Conservation (phyloP, 2,113 vertebrate genomes). For the Chaetodon auriga region DNA sequence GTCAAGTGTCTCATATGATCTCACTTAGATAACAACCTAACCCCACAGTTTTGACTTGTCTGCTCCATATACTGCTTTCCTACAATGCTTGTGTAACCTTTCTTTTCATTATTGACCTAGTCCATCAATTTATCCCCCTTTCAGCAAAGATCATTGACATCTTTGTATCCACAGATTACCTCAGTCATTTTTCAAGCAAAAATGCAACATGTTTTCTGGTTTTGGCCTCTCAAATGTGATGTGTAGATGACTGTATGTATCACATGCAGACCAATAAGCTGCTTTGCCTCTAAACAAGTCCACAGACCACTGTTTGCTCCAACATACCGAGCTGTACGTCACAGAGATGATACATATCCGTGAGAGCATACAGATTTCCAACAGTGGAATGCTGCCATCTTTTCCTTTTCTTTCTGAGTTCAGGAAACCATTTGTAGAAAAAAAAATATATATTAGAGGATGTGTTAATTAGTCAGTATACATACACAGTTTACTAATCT, state of each 20-base stretch:
- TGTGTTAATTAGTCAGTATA: neutral
- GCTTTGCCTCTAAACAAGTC: neutral
- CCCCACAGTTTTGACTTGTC: neutral
- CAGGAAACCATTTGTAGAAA: neutral
- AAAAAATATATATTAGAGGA: neutral
- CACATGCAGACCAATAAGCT: neutral
- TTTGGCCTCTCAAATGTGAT: neutral
- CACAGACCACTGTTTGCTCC: neutral
- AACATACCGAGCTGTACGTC: neutral
- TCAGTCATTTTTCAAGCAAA: neutral
- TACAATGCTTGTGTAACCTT: neutral
- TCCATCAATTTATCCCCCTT: neutral
- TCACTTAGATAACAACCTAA: neutral
- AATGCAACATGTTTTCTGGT: too few relatives aligned
- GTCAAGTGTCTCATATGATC: conserved; percentile 11
- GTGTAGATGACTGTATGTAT: too few relatives aligned
- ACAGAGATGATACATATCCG: neutral
- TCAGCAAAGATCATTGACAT: neutral
- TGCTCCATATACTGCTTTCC: neutral
- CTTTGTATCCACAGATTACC: too few relatives aligned
- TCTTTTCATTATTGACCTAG: neutral
- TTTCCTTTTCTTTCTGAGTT: too few relatives aligned
- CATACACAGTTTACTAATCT: neutral
- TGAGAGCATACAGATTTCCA: neutral
- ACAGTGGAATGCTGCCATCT: too few relatives aligned